phyloP scores from a whole-genome alignment of 23 tunicate species.

The Oikopleura dioica region DNA sequence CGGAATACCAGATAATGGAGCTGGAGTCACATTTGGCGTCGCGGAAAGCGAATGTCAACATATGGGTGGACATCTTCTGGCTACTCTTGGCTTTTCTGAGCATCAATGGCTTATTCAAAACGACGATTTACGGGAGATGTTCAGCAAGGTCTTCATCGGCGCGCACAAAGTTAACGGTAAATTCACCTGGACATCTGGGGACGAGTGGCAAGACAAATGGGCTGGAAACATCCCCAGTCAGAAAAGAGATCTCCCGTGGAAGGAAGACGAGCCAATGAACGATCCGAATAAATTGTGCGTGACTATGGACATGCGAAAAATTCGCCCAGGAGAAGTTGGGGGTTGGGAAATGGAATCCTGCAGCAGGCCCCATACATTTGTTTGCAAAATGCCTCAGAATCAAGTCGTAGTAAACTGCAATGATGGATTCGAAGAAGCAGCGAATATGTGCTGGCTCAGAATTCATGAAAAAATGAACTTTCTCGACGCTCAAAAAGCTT shows the following conservation, averaged over 20 bases:
- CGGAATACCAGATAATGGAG: neutral
- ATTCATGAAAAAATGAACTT: neutral
- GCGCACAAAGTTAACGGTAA: neutral
- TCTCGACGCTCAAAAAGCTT: neutral
- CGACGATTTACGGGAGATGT: too few relatives aligned
- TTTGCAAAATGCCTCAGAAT: neutral
- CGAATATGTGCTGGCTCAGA: too few relatives aligned
- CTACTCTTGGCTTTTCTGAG: neutral
- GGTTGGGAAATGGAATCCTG: too few relatives aligned
- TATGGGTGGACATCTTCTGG: neutral
- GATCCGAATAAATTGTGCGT: too few relatives aligned
- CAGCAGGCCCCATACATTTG: too few relatives aligned
- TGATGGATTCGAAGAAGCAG: too few relatives aligned
- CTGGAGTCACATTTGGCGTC: neutral
- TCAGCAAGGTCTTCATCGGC: neutral
- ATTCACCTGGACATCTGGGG: neutral
- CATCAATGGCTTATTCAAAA: neutral
- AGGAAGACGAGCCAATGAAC: neutral
- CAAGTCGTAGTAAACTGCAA: too few relatives aligned
- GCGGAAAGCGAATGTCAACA: conserved; percentile 6
- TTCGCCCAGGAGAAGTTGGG: too few relatives aligned
- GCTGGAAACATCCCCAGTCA: neutral
- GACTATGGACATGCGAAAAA: too few relatives aligned
- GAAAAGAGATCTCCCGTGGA: neutral
- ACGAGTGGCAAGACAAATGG: conserved; percentile 9